Conservation (phyloP, 2,797 vertebrate genomes). For the Pseudochromis fuscus region DNA sequence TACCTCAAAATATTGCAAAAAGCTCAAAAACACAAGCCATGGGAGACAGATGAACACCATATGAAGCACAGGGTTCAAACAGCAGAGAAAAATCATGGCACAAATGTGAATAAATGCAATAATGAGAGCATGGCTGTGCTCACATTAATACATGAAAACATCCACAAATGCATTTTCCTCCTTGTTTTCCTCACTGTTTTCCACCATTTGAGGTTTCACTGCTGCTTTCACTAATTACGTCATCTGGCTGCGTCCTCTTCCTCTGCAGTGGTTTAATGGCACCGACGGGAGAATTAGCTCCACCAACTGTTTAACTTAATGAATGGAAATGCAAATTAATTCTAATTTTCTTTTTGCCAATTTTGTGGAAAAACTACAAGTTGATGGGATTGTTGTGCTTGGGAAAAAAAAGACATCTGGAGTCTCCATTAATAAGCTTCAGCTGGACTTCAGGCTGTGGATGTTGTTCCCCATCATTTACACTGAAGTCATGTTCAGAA, state of each 20-base stretch:
- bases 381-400: no score
- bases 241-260: not conserved
- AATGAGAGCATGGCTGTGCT: not conserved
- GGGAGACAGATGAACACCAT: not conserved
- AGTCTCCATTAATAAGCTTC: no score
- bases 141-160: not conserved
- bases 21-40: not conserved
- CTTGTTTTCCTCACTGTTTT: no score
- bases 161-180: not conserved
- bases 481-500: not conserved
- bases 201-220: not conserved
- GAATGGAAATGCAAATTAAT: constrained; percentile 7
- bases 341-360: not conserved
- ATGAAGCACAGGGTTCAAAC: not conserved
- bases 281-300: not conserved
- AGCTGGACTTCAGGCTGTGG: no score
- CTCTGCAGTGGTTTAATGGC: constrained; percentile 4
- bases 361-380: not conserved
- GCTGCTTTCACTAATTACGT: constrained; percentile 6
- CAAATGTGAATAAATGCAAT: not conserved
- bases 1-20: not conserved
- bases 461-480: not conserved
- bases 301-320: constrained; percentile 18
- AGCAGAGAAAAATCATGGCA: not conserved
- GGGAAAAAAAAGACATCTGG: no score